phyloP scores from a whole-genome alignment of 2,888 invertebrate genomes.

The Caenorhabditis sp. region DNA sequence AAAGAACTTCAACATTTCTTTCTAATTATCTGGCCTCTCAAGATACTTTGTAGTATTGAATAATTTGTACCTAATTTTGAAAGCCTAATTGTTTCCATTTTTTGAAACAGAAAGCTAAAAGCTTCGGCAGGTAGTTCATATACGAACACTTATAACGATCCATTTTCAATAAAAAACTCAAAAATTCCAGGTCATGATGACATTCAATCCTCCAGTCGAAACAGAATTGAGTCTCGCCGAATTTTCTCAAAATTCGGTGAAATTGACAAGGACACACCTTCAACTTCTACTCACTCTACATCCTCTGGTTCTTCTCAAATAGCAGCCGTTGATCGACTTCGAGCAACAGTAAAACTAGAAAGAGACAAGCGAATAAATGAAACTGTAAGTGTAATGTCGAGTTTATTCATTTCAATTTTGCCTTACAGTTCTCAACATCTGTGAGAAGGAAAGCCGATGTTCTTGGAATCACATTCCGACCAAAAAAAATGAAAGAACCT shows the following conservation, averaged over 20 bases:
- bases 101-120: too few relatives aligned
- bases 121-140: too few relatives aligned
- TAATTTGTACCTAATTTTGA: too few relatives aligned
- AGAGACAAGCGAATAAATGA: constrained; percentile 40
- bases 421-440: constrained; percentile 1
- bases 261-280: constrained; percentile 2
- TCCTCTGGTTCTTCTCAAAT: constrained; percentile 15
- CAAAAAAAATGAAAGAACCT: not conserved
- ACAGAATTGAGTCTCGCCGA: constrained; percentile 29
- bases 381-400: not conserved
- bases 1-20: not conserved
- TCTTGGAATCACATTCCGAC: not conserved
- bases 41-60: too few relatives aligned
- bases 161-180: not conserved
- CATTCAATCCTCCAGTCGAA: constrained; percentile 39
- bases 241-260: constrained; percentile 38
- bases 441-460: not conserved
- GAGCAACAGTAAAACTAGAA: constrained; percentile 35
- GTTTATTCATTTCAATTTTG: not conserved
- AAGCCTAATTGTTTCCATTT: too few relatives aligned
- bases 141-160: not conserved
- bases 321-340: constrained; percentile 25
- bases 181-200: constrained; percentile 50
- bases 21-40: not conserved
- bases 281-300: constrained; percentile 23